phyloP scores from a whole-genome alignment of 2,888 invertebrate genomes.

The Oscheius sp. region DNA sequence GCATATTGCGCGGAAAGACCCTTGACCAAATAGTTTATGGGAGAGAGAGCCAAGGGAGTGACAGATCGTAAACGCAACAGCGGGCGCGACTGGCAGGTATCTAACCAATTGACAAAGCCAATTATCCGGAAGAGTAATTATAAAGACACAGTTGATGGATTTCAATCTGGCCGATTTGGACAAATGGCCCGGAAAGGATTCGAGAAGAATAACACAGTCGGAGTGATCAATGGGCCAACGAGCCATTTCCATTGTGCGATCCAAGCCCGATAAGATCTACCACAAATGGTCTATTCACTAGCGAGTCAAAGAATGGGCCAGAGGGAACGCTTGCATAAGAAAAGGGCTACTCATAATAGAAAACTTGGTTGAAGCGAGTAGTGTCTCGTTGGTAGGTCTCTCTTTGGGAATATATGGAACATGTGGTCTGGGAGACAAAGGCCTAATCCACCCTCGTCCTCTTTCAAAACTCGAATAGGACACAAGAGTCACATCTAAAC shows the following conservation, averaged over 20 bases:
- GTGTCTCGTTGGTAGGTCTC: too few relatives aligned
- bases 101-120: slow-evolving; percentile 12
- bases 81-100: slow-evolving; percentile 10
- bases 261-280: slow-evolving; percentile 8
- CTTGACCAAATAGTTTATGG: background rate
- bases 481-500: too few relatives aligned
- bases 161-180: background rate
- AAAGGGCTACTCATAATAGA: too few relatives aligned
- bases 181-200: background rate
- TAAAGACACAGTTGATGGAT: slow-evolving; percentile 26
- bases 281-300: slow-evolving; percentile 6
- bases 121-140: slow-evolving; percentile 18
- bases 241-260: slow-evolving; percentile 13
- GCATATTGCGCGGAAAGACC: background rate
- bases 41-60: background rate
- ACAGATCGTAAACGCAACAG: slow-evolving; percentile 10
- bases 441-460: too few relatives aligned
- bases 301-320: too few relatives aligned
- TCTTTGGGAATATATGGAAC: too few relatives aligned
- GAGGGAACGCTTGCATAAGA: too few relatives aligned
- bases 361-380: too few relatives aligned
- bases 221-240: background rate
- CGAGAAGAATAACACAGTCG: background rate
- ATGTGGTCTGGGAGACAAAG: too few relatives aligned
- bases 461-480: too few relatives aligned